Conservation (phyloP, 1,140 invertebrate genomes). For the Pseudomyrmex pallidus region DNA sequence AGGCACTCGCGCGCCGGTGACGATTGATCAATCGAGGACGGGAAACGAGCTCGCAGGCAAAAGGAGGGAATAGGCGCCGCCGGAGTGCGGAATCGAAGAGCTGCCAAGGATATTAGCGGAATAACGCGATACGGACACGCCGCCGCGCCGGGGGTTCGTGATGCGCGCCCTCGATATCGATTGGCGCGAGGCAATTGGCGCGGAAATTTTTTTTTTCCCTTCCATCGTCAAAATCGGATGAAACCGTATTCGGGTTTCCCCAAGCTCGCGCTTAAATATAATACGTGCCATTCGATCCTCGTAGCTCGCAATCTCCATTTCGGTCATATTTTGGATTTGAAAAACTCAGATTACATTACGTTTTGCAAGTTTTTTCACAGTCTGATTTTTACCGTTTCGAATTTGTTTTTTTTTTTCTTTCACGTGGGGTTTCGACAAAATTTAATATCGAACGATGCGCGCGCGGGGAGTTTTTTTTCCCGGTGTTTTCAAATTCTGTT, state of each 20-base stretch:
- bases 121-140: constrained; percentile 1
- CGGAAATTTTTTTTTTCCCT: constrained; percentile 29
- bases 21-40: constrained; percentile 42
- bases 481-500: no score
- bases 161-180: constrained; percentile 9
- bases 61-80: background rate
- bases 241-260: constrained; percentile 8
- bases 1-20: constrained; percentile 1
- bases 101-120: constrained; percentile 7
- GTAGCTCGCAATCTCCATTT: constrained; percentile 5
- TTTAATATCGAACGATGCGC: background rate
- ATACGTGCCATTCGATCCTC: constrained; percentile 7
- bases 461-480: background rate
- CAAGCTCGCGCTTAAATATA: background rate
- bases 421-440: no score
- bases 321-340: constrained; percentile 13
- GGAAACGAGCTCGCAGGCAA: background rate
- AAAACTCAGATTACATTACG: background rate
- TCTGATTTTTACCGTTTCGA: no score
- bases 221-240: constrained; percentile 20
- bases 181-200: constrained; percentile 15
- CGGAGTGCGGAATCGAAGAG: background rate
- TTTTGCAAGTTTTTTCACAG: background rate
- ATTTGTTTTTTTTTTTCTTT: no score
- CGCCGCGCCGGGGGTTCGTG: background rate